Conservation (phyloP, 2,888 invertebrate species). For the Machimus atricapillus region DNA sequence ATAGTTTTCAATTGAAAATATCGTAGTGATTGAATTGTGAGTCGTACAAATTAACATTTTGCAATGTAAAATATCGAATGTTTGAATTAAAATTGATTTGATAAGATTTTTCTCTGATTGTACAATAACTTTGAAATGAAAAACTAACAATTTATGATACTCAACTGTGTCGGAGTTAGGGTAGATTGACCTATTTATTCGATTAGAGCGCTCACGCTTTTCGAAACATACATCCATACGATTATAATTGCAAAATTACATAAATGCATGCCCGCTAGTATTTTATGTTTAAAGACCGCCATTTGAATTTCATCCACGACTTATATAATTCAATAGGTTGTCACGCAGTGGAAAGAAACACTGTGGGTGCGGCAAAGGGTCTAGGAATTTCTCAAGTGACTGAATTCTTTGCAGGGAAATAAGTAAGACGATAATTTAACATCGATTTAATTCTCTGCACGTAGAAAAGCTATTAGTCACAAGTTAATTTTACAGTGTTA, state of each 20-base stretch:
- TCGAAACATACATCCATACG: neutral
- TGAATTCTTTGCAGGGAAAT: neutral
- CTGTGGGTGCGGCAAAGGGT: neutral
- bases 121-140: too few species aligned
- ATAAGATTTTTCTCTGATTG: too few species aligned
- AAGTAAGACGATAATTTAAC: slow-evolving; percentile 12
- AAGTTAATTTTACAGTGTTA: slow-evolving; percentile 27
- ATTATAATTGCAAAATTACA: neutral
- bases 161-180: too few species aligned
- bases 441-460: slow-evolving; percentile 29
- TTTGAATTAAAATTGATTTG: too few species aligned
- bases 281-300: neutral
- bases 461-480: slow-evolving; percentile 36
- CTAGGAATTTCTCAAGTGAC: slow-evolving; percentile 5
- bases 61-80: too few species aligned
- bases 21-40: too few species aligned
- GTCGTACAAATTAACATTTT: too few species aligned
- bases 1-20: too few species aligned
- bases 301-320: neutral
- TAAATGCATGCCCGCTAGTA: neutral
- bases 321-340: slow-evolving; percentile 23
- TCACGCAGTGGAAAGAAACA: slow-evolving; percentile 10
- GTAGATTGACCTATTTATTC: neutral
- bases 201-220: neutral
- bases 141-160: too few species aligned